These are phyloP conservation scores for Ephestia elutella DNA, from an alignment of 1,140 invertebrate species.

Conservation along the genomic window DNA sequence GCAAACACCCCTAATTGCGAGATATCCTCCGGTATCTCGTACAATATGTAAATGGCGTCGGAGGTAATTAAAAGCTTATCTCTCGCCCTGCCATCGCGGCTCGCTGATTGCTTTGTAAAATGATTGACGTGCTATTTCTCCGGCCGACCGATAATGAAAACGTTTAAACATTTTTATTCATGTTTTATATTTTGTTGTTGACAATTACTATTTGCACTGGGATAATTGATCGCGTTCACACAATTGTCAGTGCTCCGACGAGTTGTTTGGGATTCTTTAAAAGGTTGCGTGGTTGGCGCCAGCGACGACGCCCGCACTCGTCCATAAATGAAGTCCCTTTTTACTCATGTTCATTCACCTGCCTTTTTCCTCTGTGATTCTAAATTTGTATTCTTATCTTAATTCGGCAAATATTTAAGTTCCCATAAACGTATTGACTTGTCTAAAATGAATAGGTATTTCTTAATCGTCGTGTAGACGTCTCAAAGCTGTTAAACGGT, in stretches of 20 bases:
- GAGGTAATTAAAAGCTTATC: constrained; percentile 72
- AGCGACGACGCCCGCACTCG: constrained; percentile 32
- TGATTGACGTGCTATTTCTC: constrained; percentile 69
- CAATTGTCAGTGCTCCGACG: constrained; percentile 64
- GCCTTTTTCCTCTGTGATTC: constrained; percentile 39
- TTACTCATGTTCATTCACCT: constrained; percentile 25
- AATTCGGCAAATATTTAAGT: constrained; percentile 62
- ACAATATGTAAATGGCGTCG: constrained; percentile 70
- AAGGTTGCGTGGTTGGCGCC: constrained; percentile 47
- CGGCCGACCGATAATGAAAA: constrained; percentile 64
- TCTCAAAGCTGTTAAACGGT: constrained; percentile 45
- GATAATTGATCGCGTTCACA: constrained; percentile 73
- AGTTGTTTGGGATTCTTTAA: constrained; percentile 63
- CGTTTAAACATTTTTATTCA: constrained; percentile 55
- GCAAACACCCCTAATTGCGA: constrained; percentile 66
- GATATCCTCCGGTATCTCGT: constrained; percentile 62
- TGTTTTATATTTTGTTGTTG: constrained; percentile 57
- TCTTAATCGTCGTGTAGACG: constrained; percentile 41
- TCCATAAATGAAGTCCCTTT: constrained; percentile 41
- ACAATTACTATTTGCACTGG: constrained; percentile 68
- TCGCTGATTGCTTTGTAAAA: constrained; percentile 64
- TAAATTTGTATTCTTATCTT: constrained; percentile 61
- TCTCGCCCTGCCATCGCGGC: constrained; percentile 47
- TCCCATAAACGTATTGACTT: constrained; percentile 36
- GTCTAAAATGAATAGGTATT: constrained; percentile 33